A percentile compares a stretch with the other conserved stretches of the same genome.
These are phyloP conservation scores for Bovichtus diacanthus DNA, from an alignment of 2,797 vertebrate species.

Conservation along the genomic window DNA sequence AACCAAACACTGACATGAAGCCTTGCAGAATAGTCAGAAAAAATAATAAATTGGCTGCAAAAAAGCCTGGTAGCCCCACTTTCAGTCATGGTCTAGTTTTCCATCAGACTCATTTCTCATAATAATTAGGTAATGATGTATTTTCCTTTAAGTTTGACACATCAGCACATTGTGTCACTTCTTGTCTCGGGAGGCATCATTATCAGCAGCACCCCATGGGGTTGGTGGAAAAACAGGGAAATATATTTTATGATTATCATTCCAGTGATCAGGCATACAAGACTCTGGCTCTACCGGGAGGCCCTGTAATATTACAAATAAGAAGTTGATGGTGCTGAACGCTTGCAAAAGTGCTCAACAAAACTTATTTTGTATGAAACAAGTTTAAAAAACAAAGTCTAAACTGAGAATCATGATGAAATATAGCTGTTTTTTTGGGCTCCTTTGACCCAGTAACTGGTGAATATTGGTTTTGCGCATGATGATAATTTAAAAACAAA, in stretches of 20 bases:
- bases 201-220: neutral
- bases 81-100: conserved; percentile 1
- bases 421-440: neutral
- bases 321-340: neutral
- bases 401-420: neutral
- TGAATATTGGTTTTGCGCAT: neutral
- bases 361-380: neutral
- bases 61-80: conserved; percentile 25
- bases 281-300: neutral
- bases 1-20: neutral
- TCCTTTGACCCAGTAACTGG: neutral
- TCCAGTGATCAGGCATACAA: conserved; percentile 9
- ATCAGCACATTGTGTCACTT: conserved; percentile 22
- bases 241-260: conserved; percentile 13
- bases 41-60: neutral
- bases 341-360: neutral
- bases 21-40: neutral
- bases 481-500: neutral
- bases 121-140: conserved; percentile 53
- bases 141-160: conserved; percentile 45
- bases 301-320: neutral
- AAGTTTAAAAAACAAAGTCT: neutral
- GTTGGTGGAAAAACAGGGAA: conserved; percentile 7
- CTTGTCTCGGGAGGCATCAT: conserved; percentile 5
- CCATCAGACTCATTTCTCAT: conserved; percentile 30